phyloP scores from a whole-genome alignment of 2,113 vertebrate genomes.

The Chaetorhynchus papuensis region DNA sequence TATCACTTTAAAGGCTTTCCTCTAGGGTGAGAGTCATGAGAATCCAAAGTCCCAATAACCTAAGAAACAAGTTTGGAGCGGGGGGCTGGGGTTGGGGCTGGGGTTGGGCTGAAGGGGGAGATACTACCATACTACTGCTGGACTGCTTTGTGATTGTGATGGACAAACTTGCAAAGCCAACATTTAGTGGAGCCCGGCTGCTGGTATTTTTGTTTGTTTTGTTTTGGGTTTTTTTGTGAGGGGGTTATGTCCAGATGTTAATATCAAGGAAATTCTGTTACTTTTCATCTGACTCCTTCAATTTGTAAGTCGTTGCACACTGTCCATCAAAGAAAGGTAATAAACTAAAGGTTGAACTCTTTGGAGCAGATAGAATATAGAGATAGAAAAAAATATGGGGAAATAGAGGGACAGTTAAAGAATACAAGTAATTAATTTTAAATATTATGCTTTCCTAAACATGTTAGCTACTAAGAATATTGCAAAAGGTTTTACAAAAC shows the following conservation, averaged over 20 bases:
- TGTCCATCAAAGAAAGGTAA: neutral
- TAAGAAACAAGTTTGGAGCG: neutral
- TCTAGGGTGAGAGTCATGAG: neutral
- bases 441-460: neutral
- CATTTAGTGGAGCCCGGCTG: neutral
- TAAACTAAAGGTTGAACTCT: neutral
- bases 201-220: too few species aligned
- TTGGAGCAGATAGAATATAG: neutral
- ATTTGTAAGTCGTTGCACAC: neutral
- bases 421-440: neutral
- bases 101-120: neutral
- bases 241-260: neutral
- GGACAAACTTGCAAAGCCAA: neutral
- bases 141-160: neutral
- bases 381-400: neutral
- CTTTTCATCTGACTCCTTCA: neutral
- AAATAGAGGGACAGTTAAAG: neutral
- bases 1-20: neutral
- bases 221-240: too few species aligned
- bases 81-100: accelerated
- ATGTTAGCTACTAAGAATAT: neutral
- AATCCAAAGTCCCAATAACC: neutral
- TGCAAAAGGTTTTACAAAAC: neutral
- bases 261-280: neutral
- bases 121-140: neutral